Base-by-base conservation (phyloP, 2,888 invertebrate species). In the Microctonus aethiopoides region DNA sequence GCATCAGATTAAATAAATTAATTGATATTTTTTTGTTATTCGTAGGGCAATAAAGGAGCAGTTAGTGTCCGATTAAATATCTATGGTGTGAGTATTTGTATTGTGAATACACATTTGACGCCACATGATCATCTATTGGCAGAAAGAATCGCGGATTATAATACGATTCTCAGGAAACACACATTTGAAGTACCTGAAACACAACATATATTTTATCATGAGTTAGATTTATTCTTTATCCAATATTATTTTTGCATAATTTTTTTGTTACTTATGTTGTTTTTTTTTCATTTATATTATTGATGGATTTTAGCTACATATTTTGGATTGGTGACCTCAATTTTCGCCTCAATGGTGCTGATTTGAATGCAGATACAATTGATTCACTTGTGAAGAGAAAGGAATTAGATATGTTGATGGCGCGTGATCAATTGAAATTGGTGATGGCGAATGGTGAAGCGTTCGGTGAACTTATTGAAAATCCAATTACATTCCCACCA, bases 11-110 rank as follows among this genome's bases (percentile, higher is more conserved):
- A 3, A 62, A 59, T 51, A 2, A 60, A 51, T 9, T 16, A 39
- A 39, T 66, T 10, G 10, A n/a, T 2, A 26, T 36, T 16, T 20
- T 16, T 46, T 10, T 61, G n/a, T 32, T 89, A 29, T n/a, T n/a
- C n/a, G n/a, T 86, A 96, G 96, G 98, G 98, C 32, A 98, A 97
- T 87, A 98, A 98, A 89, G 98, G 98, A 22, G 97, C 95, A 3
- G 95, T 97, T 0, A 95, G 95, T 83, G 89, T 97, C 65, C 89
- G 98, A 70, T 91, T 98, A 81, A 94, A 93, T 80, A 89, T 96
- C 36, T 95, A 95, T 83, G 97, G 97, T 1, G 93, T 95, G 80
- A 96, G 95, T 0, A 83, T 97, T 64, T 95, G 96, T 82, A 90
- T 97, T 68, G 93, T 98, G 9, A 97, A 97, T 84, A 91, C 94